A percentile compares a stretch with the other conserved stretches of the same genome.
Evolutionary conservation across 2,113 vertebrate genomes (phyloP).

Genomic region (Poeciliopsis occidentalis): DNA sequence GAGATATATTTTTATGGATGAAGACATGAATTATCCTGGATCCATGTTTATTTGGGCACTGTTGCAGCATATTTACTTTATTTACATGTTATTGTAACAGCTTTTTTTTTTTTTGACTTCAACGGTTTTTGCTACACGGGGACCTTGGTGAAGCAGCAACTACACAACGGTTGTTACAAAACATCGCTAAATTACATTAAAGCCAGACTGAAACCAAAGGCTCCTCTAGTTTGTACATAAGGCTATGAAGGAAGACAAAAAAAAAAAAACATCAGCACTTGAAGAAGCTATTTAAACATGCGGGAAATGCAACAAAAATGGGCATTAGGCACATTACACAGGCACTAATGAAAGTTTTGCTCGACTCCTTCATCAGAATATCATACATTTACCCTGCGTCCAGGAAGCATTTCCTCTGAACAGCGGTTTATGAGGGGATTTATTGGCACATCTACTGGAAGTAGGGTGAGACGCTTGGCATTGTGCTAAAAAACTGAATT

Average conservation of each 20-base stretch:
- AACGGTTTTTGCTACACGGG: constrained; percentile 54
- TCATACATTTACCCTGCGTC: background rate
- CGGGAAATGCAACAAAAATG: constrained; percentile 20
- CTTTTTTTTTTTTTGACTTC: background rate
- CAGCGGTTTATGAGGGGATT: background rate
- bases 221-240: constrained; percentile 82
- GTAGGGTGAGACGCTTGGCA: background rate
- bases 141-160: constrained; percentile 77
- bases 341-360: constrained; percentile 45
- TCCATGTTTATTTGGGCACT: background rate
- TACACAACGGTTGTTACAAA: constrained; percentile 73
- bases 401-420: background rate
- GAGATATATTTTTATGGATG: background rate
- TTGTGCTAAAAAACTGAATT: background rate
- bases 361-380: constrained; percentile 10
- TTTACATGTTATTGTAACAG: background rate
- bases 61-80: background rate
- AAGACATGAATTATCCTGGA: background rate
- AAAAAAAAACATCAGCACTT: constrained; percentile 45
- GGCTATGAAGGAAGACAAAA: constrained; percentile 84
- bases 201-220: constrained; percentile 73
- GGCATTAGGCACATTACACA: constrained; percentile 59
- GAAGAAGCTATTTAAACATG: constrained; percentile 11
- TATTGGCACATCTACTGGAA: background rate
- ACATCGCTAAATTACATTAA: constrained; percentile 61